phyloP scores from a whole-genome alignment of 2,888 invertebrate genomes.

The Seladonia tumulorum region DNA sequence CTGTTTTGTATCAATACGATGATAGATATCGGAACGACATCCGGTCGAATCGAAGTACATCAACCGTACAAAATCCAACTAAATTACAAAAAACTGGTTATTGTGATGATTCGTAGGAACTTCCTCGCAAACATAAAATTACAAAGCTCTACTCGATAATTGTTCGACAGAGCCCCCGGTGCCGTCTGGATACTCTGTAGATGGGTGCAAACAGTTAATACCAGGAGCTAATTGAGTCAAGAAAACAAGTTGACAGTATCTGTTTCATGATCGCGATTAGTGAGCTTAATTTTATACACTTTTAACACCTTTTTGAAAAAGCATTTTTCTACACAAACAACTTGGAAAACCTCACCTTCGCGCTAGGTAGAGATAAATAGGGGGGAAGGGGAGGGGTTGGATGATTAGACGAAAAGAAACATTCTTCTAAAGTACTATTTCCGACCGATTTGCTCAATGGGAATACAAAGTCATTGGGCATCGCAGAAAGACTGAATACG shows the following conservation, averaged over 20 bases:
- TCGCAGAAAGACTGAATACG: constrained; percentile 69
- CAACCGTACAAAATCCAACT: not conserved
- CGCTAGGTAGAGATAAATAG: not conserved
- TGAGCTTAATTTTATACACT: constrained; percentile 44
- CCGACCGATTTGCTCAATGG: constrained; percentile 52
- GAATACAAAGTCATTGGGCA: constrained; percentile 44
- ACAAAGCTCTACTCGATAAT: constrained; percentile 7
- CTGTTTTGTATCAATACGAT: not conserved
- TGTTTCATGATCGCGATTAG: constrained; percentile 36
- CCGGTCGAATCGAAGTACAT: not conserved
- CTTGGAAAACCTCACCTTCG: not conserved
- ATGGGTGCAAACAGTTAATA: not conserved
- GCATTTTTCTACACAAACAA: constrained; percentile 8
- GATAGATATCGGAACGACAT: constrained; percentile 7
- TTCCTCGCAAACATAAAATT: constrained; percentile 45
- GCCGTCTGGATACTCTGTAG: not conserved
- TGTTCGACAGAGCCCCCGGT: not conserved
- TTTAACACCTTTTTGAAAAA: constrained; percentile 37
- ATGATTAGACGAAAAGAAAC: constrained; percentile 25
- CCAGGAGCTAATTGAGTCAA: constrained; percentile 4
- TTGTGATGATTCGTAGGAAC: constrained; percentile 43
- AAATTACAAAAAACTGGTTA: constrained; percentile 20
- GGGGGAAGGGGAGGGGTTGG: not conserved
- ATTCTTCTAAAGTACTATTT: constrained; percentile 53
- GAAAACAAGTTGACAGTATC: not conserved